Base-by-base conservation (phyloP, 1,140 invertebrate species). In the Brachionus calyciflorus region DNA sequence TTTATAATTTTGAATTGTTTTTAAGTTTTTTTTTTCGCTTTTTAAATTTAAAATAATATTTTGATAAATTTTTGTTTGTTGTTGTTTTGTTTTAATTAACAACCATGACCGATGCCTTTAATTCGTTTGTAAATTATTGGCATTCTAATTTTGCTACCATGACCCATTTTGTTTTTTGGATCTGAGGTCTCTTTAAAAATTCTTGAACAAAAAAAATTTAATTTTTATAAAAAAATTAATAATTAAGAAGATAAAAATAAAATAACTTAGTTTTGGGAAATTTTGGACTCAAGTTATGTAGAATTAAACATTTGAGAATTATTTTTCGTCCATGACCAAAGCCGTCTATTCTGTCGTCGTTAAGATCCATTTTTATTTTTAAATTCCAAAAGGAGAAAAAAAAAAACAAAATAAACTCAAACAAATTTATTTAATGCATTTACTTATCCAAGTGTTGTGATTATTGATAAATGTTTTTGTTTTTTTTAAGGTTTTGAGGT, bases 291-390 rank as follows among this genome's bases (percentile, higher is more conserved):
- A 65, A 3, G 7, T 65, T 37, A 46, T 65, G 60, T 12, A 65
- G 10, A 26, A 65, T 65, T 3, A 65, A 21, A 6, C n/a, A 37
- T 0, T 65, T 65, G 12, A 44, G 14, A 21, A 24, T 9, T 30
- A 44, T 12, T 65, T 65, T 65, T 19, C 60, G 33, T 14, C 60
- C 60, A 65, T 65, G 60, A 19, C 60, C 60, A 41, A 65, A 65
- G 21, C 60, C 60, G 21, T 65, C 40, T 7, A 60, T 33, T 60
- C 55, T 60, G n/a, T 60, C 55, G 37, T 60, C 55, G 7, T 3
- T 60, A 17, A 28, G 37, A 60, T 60, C n/a, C 55, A 60, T 60
- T 33, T 37, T 60, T 24, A 6, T 55, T 21, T 55, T 48, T 19
- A 6, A n/a, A 19, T 19, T 48, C 28, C 14, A 26, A 55, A 55